phyloP scores from a whole-genome alignment of 2,888 invertebrate species.

The Conomelus anceps region DNA sequence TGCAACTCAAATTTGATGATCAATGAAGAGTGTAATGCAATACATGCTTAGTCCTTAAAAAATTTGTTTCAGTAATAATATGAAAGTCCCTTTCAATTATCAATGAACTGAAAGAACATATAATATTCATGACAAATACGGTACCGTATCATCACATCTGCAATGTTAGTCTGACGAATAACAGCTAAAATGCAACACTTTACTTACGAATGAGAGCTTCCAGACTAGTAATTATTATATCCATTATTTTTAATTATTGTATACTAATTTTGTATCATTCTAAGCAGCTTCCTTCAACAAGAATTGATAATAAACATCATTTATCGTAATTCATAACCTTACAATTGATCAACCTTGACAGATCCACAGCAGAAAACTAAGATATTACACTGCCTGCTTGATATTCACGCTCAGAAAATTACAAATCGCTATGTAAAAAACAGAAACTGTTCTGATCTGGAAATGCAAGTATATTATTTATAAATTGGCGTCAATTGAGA shows the following conservation, averaged over 20 bases:
- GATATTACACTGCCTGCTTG: neutral
- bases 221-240: conserved; percentile 59
- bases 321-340: neutral
- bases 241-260: conserved; percentile 44
- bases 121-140: neutral
- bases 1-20: too few species aligned
- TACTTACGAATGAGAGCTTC: conserved; percentile 66
- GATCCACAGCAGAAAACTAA: neutral
- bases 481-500: too few species aligned
- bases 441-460: too few species aligned
- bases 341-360: neutral
- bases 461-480: too few species aligned
- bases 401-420: neutral
- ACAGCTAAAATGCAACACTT: neutral
- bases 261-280: neutral
- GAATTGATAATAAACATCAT: neutral
- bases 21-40: too few species aligned
- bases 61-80: too few species aligned
- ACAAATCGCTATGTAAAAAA: too few species aligned
- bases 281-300: neutral
- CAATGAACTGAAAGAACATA: conserved; percentile 9
- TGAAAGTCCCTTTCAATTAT: neutral
- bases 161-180: neutral
- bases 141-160: neutral
- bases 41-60: too few species aligned